These are phyloP conservation scores for Calliopum simillimum DNA, from an alignment of 2,888 invertebrate genomes.

Conservation along the genomic window DNA sequence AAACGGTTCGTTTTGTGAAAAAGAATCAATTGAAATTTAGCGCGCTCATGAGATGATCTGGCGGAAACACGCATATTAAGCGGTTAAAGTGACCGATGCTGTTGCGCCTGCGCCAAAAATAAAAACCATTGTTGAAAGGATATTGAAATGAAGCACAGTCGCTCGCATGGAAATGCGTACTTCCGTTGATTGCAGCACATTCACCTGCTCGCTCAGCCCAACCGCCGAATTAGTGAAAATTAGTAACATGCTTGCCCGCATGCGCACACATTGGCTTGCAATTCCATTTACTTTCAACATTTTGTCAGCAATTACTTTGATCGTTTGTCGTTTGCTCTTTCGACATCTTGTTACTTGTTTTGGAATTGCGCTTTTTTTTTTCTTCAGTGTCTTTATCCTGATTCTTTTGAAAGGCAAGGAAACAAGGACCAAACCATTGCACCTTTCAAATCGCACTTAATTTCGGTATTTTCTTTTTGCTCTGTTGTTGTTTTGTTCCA, in stretches of 20 bases:
- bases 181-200: slow-evolving; percentile 49
- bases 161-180: slow-evolving; percentile 44
- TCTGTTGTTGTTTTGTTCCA: slow-evolving; percentile 20
- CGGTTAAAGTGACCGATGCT: neutral
- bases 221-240: slow-evolving; percentile 29
- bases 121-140: neutral
- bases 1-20: neutral
- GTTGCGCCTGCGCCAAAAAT: neutral
- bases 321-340: slow-evolving; percentile 14
- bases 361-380: neutral
- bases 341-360: neutral
- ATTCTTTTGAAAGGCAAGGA: slow-evolving; percentile 39
- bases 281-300: neutral
- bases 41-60: neutral
- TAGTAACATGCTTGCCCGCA: slow-evolving; percentile 29
- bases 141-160: slow-evolving; percentile 50
- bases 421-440: slow-evolving; percentile 38
- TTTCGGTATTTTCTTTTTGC: slow-evolving; percentile 37
- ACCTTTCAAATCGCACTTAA: slow-evolving; percentile 57
- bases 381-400: slow-evolving; percentile 35
- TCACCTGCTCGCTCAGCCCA: slow-evolving; percentile 17
- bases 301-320: neutral
- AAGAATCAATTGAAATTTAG: neutral
- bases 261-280: neutral
- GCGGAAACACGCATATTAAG: neutral